A percentile compares a stretch with the other conserved stretches of the same genome.
These are phyloP conservation scores for Gonocerus acuteangulatus DNA, from an alignment of 2,888 invertebrate genomes.

Conservation along the genomic window DNA sequence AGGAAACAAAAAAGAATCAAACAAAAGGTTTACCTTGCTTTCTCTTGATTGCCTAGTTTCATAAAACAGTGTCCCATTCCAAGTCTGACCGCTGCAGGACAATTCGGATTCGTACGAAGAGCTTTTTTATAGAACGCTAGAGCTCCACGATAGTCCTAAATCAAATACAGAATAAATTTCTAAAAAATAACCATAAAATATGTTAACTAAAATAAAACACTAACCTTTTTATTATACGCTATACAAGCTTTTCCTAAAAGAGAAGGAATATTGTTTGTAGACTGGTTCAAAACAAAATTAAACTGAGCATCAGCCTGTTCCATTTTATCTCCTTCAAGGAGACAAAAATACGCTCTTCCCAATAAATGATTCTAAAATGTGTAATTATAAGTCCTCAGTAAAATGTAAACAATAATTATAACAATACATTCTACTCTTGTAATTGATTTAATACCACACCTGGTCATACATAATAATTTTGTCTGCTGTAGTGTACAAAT, in stretches of 20 bases:
- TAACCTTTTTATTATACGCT: slow-evolving; percentile 84
- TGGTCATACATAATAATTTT: slow-evolving; percentile 99
- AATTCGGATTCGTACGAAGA: slow-evolving; percentile 87
- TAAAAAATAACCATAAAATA: not conserved
- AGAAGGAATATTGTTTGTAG: slow-evolving; percentile 92
- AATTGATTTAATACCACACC: slow-evolving; percentile 47
- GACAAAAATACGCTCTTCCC: slow-evolving; percentile 94
- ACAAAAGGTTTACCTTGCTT: slow-evolving; percentile 87
- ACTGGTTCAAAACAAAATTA: slow-evolving; percentile 94
- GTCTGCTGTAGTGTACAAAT: slow-evolving; percentile 96
- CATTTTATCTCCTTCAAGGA: slow-evolving; percentile 98
- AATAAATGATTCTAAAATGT: slow-evolving; percentile 79
- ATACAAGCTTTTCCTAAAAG: slow-evolving; percentile 97
- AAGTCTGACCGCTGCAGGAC: slow-evolving; percentile 90
- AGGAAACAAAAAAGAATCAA: no score
- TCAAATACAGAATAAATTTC: not conserved
- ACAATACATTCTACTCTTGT: not conserved
- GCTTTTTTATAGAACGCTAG: slow-evolving; percentile 97
- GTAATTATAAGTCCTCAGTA: not conserved
- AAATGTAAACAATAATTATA: no score
- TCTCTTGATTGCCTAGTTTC: slow-evolving; percentile 89
- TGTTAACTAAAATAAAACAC: not conserved
- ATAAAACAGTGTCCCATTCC: slow-evolving; percentile 99
- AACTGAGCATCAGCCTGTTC: slow-evolving; percentile 99
- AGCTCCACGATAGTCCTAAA: slow-evolving; percentile 76